Base-by-base conservation (phyloP, 2,888 invertebrate genomes). In the Torymus texanus region DNA sequence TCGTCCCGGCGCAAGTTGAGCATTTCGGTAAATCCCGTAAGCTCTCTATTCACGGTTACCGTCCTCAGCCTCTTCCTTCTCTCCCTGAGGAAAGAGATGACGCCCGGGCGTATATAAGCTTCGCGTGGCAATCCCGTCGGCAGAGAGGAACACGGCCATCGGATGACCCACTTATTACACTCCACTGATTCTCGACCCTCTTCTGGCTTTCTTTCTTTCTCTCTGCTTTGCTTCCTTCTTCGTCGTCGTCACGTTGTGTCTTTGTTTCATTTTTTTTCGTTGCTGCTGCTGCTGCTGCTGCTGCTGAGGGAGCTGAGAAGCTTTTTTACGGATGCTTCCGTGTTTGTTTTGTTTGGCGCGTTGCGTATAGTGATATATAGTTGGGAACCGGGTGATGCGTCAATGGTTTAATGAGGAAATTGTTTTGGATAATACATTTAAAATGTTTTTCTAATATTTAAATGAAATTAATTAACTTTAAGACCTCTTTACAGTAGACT, bases 151-250 rank as follows among this genome's bases (percentile, higher is more conserved):
- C 61, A 71, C 81, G 65, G 74, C 70, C 71, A 81, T 83, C 81
- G 75, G 81, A 71, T 79, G 84, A 83, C 82, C 81, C 78, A 82
- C 81, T 85, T 82, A 79, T 83, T 65, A 76, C 83, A 67, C 81
- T 79, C 78, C 56, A 66, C 61, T 82, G 82, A 82, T 77, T 78
- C 79, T 67, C 78, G 72, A 81, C 58, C 74, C 78, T 29, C 29
- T 29, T 29, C 29, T 29, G 29, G 29, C 29, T 3, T 5, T 29
- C 29, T 29, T 29, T 29, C 29, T 3, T 29, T 29, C 29, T 29
- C 29, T 3, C 4, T 3, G 29, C 29, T 71, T 62, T 51, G 13
- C 50, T 55, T 29, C 53, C 61, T 24, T 11, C 14, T 41, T 55
- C 16, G 29, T 2, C 29, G 29, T 29, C 29, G 29, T 29, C 29